phyloP scores from a whole-genome alignment of 2,888 invertebrate species.

The Nomada flava region DNA sequence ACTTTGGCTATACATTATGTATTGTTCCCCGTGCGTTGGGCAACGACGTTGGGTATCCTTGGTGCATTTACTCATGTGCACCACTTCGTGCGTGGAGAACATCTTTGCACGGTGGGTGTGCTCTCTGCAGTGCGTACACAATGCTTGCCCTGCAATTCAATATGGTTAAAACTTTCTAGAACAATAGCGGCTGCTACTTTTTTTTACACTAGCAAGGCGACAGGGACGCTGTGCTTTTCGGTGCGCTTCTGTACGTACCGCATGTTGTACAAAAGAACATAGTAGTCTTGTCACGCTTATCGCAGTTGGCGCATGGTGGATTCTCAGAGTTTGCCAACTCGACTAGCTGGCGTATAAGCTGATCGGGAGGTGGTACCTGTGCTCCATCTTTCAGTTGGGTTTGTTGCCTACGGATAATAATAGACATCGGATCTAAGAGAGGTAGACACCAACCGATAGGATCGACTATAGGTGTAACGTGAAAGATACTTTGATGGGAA shows the following conservation, averaged over 20 bases:
- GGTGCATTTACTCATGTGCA: conserved; percentile 89
- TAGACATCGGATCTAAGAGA: neutral
- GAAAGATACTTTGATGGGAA: neutral
- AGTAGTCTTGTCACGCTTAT: conserved; percentile 88
- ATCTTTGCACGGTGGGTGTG: conserved; percentile 91
- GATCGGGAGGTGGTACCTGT: conserved; percentile 87
- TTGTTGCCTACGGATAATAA: conserved; percentile 84
- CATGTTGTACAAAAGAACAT: conserved; percentile 93
- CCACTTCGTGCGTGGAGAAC: conserved; percentile 90
- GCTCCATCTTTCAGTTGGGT: conserved; percentile 88
- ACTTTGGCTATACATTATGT: conserved; percentile 90
- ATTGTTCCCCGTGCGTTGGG: conserved; percentile 89
- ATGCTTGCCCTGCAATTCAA: conserved; percentile 87
- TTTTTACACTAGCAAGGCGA: too few species aligned
- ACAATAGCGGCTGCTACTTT: rapidly evolving
- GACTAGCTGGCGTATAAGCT: conserved; percentile 89
- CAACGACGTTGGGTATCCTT: conserved; percentile 90
- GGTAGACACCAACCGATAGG: neutral
- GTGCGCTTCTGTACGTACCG: conserved; percentile 83
- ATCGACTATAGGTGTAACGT: neutral
- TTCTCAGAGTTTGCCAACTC: conserved; percentile 89
- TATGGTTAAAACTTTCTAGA: neutral
- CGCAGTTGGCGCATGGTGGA: conserved; percentile 92
- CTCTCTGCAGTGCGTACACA: conserved; percentile 89
- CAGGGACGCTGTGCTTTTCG: neutral